Evolutionary conservation across 2,888 invertebrate species (phyloP).

Genomic region (Phengaris alcon): DNA sequence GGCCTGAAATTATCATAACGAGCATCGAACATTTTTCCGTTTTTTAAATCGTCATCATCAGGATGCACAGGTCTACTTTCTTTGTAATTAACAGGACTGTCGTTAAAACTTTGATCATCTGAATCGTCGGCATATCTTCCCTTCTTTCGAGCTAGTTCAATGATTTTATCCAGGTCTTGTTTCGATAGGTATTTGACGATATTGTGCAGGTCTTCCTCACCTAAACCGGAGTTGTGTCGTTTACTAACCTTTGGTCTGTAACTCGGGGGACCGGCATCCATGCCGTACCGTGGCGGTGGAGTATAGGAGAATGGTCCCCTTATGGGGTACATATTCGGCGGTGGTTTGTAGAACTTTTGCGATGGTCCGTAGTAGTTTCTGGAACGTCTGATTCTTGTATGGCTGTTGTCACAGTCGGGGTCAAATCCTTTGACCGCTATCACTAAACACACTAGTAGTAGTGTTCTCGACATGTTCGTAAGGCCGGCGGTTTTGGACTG

Average conservation of each 20-base stretch:
- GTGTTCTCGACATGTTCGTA: slow-evolving; percentile 34
- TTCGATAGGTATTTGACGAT: slow-evolving; percentile 63
- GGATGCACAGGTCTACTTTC: slow-evolving; percentile 27
- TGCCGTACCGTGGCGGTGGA: slow-evolving; percentile 56
- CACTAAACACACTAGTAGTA: slow-evolving; percentile 46
- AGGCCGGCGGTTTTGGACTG: slow-evolving; percentile 53
- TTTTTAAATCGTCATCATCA: slow-evolving; percentile 22
- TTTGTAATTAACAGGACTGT: not conserved
- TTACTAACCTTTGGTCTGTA: slow-evolving; percentile 60
- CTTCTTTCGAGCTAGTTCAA: slow-evolving; percentile 52
- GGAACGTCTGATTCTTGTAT: slow-evolving; percentile 58
- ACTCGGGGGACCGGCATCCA: slow-evolving; percentile 43
- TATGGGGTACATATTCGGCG: slow-evolving; percentile 48
- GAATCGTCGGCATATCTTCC: slow-evolving; percentile 34
- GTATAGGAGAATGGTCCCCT: slow-evolving; percentile 58
- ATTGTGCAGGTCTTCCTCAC: slow-evolving; percentile 62
- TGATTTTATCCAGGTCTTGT: slow-evolving; percentile 63
- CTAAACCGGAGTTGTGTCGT: slow-evolving; percentile 53
- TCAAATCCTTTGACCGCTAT: slow-evolving; percentile 47
- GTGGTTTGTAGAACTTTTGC: slow-evolving; percentile 54
- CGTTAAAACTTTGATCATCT: slow-evolving; percentile 4
- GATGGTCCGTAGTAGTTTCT: slow-evolving; percentile 59
- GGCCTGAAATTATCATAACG: slow-evolving; percentile 30
- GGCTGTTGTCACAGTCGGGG: slow-evolving; percentile 36
- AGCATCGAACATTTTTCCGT: slow-evolving; percentile 22